Percentiles rank a stretch among this genome's conserved stretches.
Evolutionary conservation across 2,888 invertebrate species (phyloP).

Genomic region (Chirona hameri): DNA sequence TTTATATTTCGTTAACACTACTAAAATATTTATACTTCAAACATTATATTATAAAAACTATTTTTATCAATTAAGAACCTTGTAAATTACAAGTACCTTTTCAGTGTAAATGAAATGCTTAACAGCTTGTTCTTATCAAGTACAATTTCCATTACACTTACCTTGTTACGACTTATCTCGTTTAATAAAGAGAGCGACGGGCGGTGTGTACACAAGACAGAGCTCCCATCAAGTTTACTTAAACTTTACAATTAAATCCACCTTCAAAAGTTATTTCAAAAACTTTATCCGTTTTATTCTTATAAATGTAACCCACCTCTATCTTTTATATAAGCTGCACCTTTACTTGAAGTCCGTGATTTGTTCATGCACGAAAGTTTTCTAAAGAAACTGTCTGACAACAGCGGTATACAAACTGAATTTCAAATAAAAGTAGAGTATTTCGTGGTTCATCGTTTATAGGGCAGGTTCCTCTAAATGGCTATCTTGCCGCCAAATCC

Average conservation of each 20-base stretch:
- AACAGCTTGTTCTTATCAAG: constrained; percentile 63
- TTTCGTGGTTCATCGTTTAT: constrained; percentile 51
- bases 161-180: constrained; percentile 79
- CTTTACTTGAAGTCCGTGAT: too few relatives aligned
- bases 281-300: too few relatives aligned
- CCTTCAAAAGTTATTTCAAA: too few relatives aligned
- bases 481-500: too few relatives aligned
- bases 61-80: neutral
- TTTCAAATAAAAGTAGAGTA: constrained; percentile 52
- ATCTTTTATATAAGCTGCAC: too few relatives aligned
- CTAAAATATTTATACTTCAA: too few relatives aligned
- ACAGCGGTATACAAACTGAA: constrained; percentile 50
- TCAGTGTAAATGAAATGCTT: constrained; percentile 65
- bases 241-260: constrained; percentile 38
- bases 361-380: constrained; percentile 47
- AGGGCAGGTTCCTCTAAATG: too few relatives aligned
- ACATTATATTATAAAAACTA: too few relatives aligned
- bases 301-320: too few relatives aligned
- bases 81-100: neutral
- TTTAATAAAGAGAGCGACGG: constrained; percentile 67
- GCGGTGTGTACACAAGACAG: constrained; percentile 73
- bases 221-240: constrained; percentile 57
- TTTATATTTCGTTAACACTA: too few relatives aligned
- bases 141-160: constrained; percentile 71
- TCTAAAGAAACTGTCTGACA: constrained; percentile 50